Percentiles rank a stretch among this genome's conserved stretches.
phyloP scores from a whole-genome alignment of 2,113 vertebrate species.

The Siniperca chuatsi region DNA sequence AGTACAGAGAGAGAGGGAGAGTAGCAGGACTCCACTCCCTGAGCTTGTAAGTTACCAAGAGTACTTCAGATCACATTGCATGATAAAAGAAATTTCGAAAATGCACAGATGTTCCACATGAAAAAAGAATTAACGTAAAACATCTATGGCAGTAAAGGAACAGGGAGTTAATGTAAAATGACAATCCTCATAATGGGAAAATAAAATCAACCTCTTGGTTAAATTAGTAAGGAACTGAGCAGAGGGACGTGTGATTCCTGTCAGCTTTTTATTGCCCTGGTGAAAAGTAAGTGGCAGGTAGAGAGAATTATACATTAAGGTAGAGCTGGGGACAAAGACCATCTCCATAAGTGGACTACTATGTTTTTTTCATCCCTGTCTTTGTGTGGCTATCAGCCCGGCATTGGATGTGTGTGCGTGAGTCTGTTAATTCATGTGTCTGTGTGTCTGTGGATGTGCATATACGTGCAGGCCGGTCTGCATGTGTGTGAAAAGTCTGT shows the following conservation, averaged over 20 bases:
- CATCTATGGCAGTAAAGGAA: constrained; percentile 2
- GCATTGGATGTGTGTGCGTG: neutral
- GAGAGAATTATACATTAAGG: constrained; percentile 40
- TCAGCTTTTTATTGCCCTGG: constrained; percentile 38
- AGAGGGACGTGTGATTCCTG: neutral
- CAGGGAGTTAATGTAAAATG: constrained; percentile 9
- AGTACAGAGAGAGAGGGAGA: constrained; percentile 56
- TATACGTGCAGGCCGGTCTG: constrained; percentile 9
- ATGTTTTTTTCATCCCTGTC: constrained; percentile 59
- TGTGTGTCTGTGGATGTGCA: constrained; percentile 29
- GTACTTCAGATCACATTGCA: constrained; percentile 35
- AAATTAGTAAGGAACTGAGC: constrained; percentile 27
- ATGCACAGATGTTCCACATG: neutral
- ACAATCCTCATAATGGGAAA: neutral
- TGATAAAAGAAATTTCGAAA: constrained; percentile 8
- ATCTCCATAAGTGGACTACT: constrained; percentile 54
- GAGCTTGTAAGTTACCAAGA: constrained; percentile 34
- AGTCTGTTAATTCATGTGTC: constrained; percentile 22
- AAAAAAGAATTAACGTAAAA: neutral
- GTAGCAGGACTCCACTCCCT: constrained; percentile 27
- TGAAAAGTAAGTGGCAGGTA: constrained; percentile 51
- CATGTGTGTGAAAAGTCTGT: constrained; percentile 35
- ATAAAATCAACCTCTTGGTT: constrained; percentile 18
- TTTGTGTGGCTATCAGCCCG: constrained; percentile 66
- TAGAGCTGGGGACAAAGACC: constrained; percentile 48